Conservation (phyloP, 37 sponge, comb jelly and placozoan genomes). For the Aplysina aerophoba region DNA sequence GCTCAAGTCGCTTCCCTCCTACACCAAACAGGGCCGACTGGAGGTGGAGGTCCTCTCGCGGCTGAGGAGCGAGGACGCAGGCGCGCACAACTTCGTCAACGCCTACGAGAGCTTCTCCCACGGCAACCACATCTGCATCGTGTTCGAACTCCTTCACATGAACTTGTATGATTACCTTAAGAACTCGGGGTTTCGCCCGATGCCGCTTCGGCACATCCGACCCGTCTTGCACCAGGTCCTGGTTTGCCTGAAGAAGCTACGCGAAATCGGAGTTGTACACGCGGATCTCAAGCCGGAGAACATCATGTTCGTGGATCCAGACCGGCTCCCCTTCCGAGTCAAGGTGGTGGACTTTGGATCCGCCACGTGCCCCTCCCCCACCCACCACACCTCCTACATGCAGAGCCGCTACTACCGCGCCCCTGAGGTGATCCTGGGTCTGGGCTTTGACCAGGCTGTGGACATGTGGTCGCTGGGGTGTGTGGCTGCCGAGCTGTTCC, state of each 20-base stretch:
- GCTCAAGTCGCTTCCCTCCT: slow-evolving; percentile 88
- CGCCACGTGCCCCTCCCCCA: slow-evolving; percentile 56
- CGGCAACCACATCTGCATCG: slow-evolving; percentile 90
- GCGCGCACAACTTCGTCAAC: slow-evolving; percentile 82
- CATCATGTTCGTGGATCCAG: slow-evolving; percentile 94
- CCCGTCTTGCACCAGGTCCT: slow-evolving; percentile 95
- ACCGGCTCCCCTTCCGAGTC: slow-evolving; percentile 76
- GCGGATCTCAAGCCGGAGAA: slow-evolving; percentile 98
- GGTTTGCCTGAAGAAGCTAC: slow-evolving; percentile 72
- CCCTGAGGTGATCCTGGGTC: slow-evolving; percentile 93
- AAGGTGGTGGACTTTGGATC: slow-evolving; percentile 96
- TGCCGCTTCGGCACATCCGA: slow-evolving; percentile 86
- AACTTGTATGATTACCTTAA: slow-evolving; percentile 96
- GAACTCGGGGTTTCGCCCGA: slow-evolving; percentile 75
- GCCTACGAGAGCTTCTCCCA: slow-evolving; percentile 92
- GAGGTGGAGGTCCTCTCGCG: slow-evolving; percentile 80
- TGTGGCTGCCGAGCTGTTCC: slow-evolving; percentile 91
- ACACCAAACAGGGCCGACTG: slow-evolving; percentile 91
- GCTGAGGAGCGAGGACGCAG: slow-evolving; percentile 61
- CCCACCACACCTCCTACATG: slow-evolving; percentile 77
- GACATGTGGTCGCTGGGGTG: slow-evolving; percentile 98
- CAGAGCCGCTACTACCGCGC: slow-evolving; percentile 93
- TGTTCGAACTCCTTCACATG: slow-evolving; percentile 89
- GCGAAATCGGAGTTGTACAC: slow-evolving; percentile 85
- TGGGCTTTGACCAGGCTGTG: slow-evolving; percentile 79